Percentiles rank a stretch among this genome's conserved stretches.
phyloP scores from a whole-genome alignment of 1,140 invertebrate species.

The Eupeodes corollae region DNA sequence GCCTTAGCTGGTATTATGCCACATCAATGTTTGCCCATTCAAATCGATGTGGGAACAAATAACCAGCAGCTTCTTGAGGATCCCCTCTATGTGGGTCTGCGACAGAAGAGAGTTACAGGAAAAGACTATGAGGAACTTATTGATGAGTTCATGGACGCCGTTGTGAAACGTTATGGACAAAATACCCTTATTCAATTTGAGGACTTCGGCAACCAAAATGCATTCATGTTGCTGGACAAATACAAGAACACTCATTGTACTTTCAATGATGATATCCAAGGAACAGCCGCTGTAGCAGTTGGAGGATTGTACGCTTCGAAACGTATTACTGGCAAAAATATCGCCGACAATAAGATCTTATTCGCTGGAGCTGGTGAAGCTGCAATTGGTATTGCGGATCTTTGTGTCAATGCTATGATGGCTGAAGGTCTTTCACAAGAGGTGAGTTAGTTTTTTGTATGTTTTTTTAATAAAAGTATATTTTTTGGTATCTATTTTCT shows the following conservation, averaged over 20 bases:
- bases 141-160: constrained; percentile 96
- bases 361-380: constrained; percentile 91
- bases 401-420: constrained; percentile 78
- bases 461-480: too few relatives aligned
- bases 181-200: constrained; percentile 89
- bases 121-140: constrained; percentile 87
- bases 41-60: constrained; percentile 87
- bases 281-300: constrained; percentile 85
- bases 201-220: constrained; percentile 92
- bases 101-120: constrained; percentile 76
- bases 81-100: constrained; percentile 88
- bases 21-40: constrained; percentile 82
- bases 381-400: constrained; percentile 74
- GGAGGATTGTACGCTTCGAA: constrained; percentile 78
- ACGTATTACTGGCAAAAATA: constrained; percentile 63
- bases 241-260: constrained; percentile 82
- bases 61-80: constrained; percentile 82
- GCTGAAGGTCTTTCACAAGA: constrained; percentile 55
- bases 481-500: too few relatives aligned
- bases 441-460: constrained; percentile 12
- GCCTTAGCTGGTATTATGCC: constrained; percentile 89
- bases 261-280: constrained; percentile 97
- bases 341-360: constrained; percentile 73
- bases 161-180: constrained; percentile 81
- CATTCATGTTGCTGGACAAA: constrained; percentile 79